Base-by-base conservation (phyloP, 2,888 invertebrate species). In the Automeris io region DNA sequence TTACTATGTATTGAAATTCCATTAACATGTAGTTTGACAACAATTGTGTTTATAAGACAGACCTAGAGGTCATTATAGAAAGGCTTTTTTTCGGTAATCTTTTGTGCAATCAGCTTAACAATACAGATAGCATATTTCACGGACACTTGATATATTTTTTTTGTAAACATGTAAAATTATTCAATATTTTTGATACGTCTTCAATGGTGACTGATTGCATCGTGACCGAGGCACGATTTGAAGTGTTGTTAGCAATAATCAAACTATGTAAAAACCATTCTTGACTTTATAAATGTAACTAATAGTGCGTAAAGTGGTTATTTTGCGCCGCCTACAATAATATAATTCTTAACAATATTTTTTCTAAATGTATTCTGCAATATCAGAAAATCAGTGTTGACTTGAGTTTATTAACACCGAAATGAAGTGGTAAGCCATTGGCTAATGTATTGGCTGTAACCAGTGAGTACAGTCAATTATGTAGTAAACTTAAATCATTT, bases 1-100 rank as follows among this genome's bases (percentile, higher is more conserved):
- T 39, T 39, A 21, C 26, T 26, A 33, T 34, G 25, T 21, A 39
- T 39, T 35, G 18, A 39, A 29, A 25, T 23, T 34, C 23, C 25
- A 16, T 32, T 39, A 39, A 29, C 26, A 29, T 21, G 9, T 25
- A 25, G 25, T 33, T 22, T 21, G 19, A 19, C 25, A 39, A 39
- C 34, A 34, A 39, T 39, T 9, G 39, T 33, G 33, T 34, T 39
- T 34, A 39, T 34, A 29, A 39, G 34, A 21, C 16, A 26, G 16
- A 26, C 22, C 25, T 22, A 29, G 34, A 34, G 6, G 18, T 16
- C 18, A 33, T 19, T 39, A 23, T 32, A 22, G 19, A n/a, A 8
- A 26, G 21, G 4, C 22, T 34, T 34, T 34, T 29, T 39, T 22
- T 34, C 26, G 26, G 25, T 16, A 12, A 12, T 25, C 26, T 23